Conservation (phyloP, 2,113 vertebrate genomes). For the Bungarus multicinctus region DNA sequence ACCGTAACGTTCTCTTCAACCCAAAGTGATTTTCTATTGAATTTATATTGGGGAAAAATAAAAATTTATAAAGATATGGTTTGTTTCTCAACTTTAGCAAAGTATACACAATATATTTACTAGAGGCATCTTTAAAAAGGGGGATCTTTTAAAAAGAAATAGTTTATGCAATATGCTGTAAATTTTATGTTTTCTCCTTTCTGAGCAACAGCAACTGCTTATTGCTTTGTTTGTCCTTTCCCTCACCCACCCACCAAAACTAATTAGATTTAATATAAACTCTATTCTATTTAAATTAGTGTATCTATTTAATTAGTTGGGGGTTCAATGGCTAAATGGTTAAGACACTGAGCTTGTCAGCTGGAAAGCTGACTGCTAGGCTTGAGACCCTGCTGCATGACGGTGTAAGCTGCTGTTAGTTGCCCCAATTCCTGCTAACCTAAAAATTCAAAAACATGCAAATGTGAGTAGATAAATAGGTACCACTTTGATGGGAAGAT, state of each 20-base stretch:
- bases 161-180: neutral
- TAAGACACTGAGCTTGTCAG: too few species aligned
- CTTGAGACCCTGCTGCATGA: neutral
- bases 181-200: neutral
- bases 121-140: neutral
- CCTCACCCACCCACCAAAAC: neutral
- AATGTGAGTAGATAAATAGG: neutral
- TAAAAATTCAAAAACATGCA: neutral
- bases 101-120: too few species aligned
- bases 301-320: neutral
- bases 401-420: neutral
- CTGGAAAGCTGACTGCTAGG: neutral
- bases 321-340: too few species aligned
- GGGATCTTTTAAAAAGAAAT: neutral
- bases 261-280: neutral
- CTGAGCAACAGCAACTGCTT: neutral
- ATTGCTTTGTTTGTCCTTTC: neutral
- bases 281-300: neutral
- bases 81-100: neutral
- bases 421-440: neutral
- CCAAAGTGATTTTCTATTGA: neutral
- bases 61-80: neutral
- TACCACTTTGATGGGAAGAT: neutral
- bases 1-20: neutral
- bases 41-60: neutral